A percentile compares a stretch with the other conserved stretches of the same genome.
phyloP scores from a whole-genome alignment of 2,888 invertebrate species.

The Polyommatus iphigenia region DNA sequence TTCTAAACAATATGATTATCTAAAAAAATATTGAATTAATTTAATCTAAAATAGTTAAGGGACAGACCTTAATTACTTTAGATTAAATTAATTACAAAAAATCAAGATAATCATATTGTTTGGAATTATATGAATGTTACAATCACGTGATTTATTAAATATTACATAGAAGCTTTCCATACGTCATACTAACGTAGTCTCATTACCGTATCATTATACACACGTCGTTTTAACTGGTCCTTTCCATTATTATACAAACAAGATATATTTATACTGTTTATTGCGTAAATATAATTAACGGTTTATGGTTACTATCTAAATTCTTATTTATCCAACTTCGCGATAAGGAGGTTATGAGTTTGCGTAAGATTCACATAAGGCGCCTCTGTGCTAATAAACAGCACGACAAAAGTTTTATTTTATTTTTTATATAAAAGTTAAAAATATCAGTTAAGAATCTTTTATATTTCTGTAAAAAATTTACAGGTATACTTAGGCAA shows the following conservation, averaged over 20 bases:
- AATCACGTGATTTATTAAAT: slow-evolving; percentile 3
- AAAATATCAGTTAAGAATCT: too few species aligned
- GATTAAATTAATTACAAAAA: too few species aligned
- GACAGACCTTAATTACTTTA: too few species aligned
- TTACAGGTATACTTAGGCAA: too few species aligned
- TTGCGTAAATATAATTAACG: slow-evolving; percentile 42
- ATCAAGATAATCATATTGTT: background rate
- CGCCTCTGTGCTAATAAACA: slow-evolving; percentile 43
- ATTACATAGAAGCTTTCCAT: slow-evolving; percentile 10
- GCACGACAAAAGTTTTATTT: background rate
- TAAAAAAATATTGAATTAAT: too few species aligned
- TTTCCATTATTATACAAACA: slow-evolving; percentile 55
- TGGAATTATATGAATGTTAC: background rate
- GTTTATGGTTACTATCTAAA: slow-evolving; percentile 38
- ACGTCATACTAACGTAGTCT: slow-evolving; percentile 11
- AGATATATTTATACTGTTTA: slow-evolving; percentile 48
- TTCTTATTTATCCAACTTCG: slow-evolving; percentile 19
- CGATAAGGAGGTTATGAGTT: slow-evolving; percentile 48
- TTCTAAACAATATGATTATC: too few species aligned
- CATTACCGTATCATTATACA: slow-evolving; percentile 26
- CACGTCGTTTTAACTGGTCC: slow-evolving; percentile 39
- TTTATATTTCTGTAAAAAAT: too few species aligned
- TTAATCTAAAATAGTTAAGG: too few species aligned
- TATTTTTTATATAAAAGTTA: slow-evolving; percentile 24
- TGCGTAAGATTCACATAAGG: slow-evolving; percentile 46